phyloP scores from a whole-genome alignment of 2,888 invertebrate species.

The Julus scanicus region DNA sequence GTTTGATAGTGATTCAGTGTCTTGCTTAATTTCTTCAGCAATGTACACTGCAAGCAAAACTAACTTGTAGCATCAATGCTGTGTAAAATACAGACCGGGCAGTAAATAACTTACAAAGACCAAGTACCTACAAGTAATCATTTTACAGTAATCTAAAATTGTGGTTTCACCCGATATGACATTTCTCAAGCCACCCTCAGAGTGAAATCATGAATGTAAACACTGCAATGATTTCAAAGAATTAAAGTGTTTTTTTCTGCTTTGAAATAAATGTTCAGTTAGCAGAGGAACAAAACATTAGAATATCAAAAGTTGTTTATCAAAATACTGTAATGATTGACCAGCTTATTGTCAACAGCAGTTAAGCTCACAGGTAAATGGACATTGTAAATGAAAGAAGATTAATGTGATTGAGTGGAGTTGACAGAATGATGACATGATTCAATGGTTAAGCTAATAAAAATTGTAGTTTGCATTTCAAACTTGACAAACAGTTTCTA shows the following conservation, averaged over 20 bases:
- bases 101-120: not conserved
- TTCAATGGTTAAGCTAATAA: too few relatives aligned
- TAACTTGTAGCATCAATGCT: too few relatives aligned
- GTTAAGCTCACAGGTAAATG: not conserved
- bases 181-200: not conserved
- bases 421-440: too few relatives aligned
- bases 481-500: too few relatives aligned
- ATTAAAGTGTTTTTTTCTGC: not conserved
- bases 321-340: not conserved
- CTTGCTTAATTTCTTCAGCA: too few relatives aligned
- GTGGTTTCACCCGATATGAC: not conserved
- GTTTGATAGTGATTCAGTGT: too few relatives aligned
- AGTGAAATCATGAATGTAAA: not conserved
- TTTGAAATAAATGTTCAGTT: not conserved
- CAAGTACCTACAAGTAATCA: not conserved
- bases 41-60: too few relatives aligned
- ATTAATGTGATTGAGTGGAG: too few relatives aligned
- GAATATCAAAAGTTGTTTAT: not conserved
- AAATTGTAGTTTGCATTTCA: too few relatives aligned
- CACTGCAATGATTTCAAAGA: not conserved
- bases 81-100: not conserved
- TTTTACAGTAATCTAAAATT: not conserved
- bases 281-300: not conserved
- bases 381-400: not conserved
- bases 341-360: not conserved